Evolutionary conservation across 2,888 invertebrate species (phyloP), one percentile per base, ranked within the genome.

Genomic region (Thereva nobilitata): DNA sequence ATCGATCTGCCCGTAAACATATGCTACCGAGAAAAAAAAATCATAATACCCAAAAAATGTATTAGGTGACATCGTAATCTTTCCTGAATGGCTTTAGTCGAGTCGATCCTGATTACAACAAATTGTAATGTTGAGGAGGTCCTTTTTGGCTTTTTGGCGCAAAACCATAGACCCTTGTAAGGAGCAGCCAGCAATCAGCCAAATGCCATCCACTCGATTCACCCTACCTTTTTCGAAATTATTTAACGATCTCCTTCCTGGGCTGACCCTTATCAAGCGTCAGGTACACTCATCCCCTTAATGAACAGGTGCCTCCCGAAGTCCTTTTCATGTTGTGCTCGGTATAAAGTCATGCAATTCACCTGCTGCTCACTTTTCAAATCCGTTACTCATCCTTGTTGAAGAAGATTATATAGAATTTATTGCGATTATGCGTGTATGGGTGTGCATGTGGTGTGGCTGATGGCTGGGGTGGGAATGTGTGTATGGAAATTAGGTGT

Each of bases 181-280:
- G 23, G 23, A 23, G 23, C 23, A 23, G 23, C 23, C 23, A 23
- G 53, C 42, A 64, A 42, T 53, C 64, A 53, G 53, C 52, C 64
- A 53, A 64, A 64, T 53, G 64, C 44, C 12, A 63, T 53, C 64
- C 53, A 35, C 64, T 45, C 35, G 42, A 52, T 53, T 37, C 44
- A 35, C 52, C 42, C 12, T 63, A 42, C 42, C 42, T 41, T 38
- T 8, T 7, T 57, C 50, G 42, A 68, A 68, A 68, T 68, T 64
- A 68, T 59, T 68, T 68, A 68, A 68, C 68, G 68, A 68, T 57
- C 68, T 50, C 50, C 64, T 68, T 68, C 66, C 68, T 64, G 37
- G 38, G 23, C 57, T 41, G 63, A 66, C 66, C 66, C 64, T 68
- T 64, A 64, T 68, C 66, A 68, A 52, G 61, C 54, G 42, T 59